phyloP scores from a whole-genome alignment of 2,797 vertebrate species.

The Ara ararauna region DNA sequence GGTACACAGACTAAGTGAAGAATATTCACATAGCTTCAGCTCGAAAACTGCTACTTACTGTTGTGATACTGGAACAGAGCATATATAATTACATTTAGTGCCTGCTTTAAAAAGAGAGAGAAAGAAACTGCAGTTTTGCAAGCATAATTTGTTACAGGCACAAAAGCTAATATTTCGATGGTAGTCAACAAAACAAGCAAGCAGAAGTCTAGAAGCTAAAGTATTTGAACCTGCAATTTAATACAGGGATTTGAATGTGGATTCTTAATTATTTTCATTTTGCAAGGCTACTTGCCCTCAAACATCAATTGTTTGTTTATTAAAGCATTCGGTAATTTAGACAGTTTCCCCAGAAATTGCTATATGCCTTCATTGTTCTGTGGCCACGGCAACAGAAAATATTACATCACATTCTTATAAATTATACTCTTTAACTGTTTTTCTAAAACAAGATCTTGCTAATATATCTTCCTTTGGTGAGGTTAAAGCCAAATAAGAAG shows the following conservation, averaged over 20 bases:
- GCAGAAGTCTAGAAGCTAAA: conserved; percentile 11
- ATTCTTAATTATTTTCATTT: conserved; percentile 28
- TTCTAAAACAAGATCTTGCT: not conserved
- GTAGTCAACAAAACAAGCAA: not conserved
- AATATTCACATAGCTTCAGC: not conserved
- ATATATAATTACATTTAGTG: not conserved
- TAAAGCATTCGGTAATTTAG: conserved; percentile 32
- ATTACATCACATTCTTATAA: conserved; percentile 22
- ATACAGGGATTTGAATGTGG: not conserved
- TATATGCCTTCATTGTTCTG: conserved; percentile 15
- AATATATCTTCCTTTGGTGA: not conserved
- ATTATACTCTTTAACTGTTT: not conserved
- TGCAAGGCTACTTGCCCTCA: not conserved
- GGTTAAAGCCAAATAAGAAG: not conserved
- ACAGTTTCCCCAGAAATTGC: not conserved
- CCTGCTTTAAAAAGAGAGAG: not conserved
- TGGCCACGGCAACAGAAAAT: conserved; percentile 13
- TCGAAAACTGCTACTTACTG: not conserved
- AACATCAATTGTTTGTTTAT: conserved; percentile 42
- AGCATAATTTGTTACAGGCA: not conserved
- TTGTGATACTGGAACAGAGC: not conserved
- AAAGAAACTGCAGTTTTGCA: not conserved
- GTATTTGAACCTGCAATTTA: conserved; percentile 39
- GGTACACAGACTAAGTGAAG: not conserved
- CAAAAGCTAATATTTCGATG: not conserved